Base-by-base conservation (phyloP, 1,140 invertebrate species). In the Atta cephalotes region DNA sequence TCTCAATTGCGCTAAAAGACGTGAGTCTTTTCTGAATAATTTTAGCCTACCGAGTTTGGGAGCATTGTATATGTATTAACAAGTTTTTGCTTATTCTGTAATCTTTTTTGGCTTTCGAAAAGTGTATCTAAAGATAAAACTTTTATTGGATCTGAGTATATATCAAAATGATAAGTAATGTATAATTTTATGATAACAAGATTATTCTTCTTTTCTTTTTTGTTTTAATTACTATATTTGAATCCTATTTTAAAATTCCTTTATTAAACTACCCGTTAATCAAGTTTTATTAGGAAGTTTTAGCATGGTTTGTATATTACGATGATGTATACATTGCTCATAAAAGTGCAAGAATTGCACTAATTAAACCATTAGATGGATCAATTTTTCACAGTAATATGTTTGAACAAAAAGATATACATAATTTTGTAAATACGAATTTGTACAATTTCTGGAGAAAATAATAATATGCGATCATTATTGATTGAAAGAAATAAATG, bases 401-500 rank as follows among this genome's bases (percentile, higher is more conserved):
- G 86, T 85, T 90, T 76, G 70, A 51, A 90, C 51, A 84, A 65
- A 85, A 87, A 89, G 74, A 65, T 77, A 88, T 58, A 53, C 49
- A 78, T 84, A 91, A 78, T 92, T 90, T 90, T 92, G 92, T 91
- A 92, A 84, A 91, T 91, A 91, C 70, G 65, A 85, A 25, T 92
- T 91, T 92, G 85, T 93, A 91, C 87, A 91, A 87, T 91, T 91
- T 87, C 88, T 87, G 63, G 31, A 91, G 68, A 58, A 74, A 88
- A 76, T 63, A 85, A 87, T 88, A 85, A 86, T 86, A 91, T 72
- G 88, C 66, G 76, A 93, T 91, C 86, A 71, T 89, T 88, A 85
- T 90, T 91, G 68, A 90, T 92, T 71, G n/a, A 63, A 65, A 80
- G 60, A 85, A 94, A 93, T 93, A 93, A 93, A 93, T 79, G 66